Conservation (phyloP, 1,140 invertebrate genomes). For the Drosophila orosa region DNA sequence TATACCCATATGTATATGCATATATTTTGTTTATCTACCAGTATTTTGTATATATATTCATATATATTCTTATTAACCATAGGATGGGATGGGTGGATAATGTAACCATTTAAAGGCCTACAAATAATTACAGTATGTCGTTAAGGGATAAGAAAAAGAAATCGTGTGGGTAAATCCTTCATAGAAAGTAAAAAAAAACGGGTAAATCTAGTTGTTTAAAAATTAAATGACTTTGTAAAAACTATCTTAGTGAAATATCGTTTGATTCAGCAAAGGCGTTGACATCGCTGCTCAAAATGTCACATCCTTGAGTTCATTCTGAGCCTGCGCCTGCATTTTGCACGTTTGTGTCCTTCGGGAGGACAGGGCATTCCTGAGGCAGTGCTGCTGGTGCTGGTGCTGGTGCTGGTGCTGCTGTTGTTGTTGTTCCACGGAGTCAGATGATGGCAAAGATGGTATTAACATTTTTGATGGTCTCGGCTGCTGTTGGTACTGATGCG, state of each 20-base stretch:
- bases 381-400: conserved; percentile 27
- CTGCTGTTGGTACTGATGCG: conserved; percentile 35
- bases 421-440: conserved; percentile 18
- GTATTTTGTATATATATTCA: conserved; percentile 2
- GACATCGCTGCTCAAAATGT: conserved; percentile 84
- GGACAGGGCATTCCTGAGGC: conserved; percentile 27
- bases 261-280: conserved; percentile 7
- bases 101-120: not conserved
- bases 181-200: conserved; percentile 11
- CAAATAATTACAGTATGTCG: not conserved
- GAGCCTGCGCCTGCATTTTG: conserved; percentile 87
- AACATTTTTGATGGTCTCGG: conserved; percentile 13
- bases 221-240: conserved; percentile 13
- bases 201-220: conserved; percentile 7
- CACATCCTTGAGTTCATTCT: conserved; percentile 88
- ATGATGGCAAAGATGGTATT: conserved; percentile 14
- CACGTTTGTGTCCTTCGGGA: conserved; percentile 77
- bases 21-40: conserved; percentile 21
- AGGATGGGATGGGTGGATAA: conserved; percentile 12
- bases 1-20: conserved; percentile 10
- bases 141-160: not conserved
- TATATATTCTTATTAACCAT: conserved; percentile 5
- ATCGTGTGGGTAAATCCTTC: conserved; percentile 16
- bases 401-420: conserved; percentile 8
- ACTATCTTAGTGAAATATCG: conserved; percentile 23